Conservation (phyloP, 2,113 vertebrate species). For the Mormoops blainvillei region DNA sequence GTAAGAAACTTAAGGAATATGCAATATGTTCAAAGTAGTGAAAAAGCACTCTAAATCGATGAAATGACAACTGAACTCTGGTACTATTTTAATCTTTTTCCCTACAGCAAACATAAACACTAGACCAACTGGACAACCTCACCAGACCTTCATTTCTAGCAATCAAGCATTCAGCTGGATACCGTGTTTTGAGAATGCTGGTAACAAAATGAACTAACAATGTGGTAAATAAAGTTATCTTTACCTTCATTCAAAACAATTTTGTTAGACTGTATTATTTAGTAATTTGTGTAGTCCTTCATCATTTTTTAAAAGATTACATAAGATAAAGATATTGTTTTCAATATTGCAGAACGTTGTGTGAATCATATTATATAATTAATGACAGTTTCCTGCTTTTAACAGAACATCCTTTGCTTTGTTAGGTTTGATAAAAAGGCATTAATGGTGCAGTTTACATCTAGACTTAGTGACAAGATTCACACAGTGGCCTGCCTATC, state of each 20-base stretch:
- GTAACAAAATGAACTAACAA: constrained; percentile 29
- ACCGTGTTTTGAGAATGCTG: not conserved
- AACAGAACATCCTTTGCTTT: not conserved
- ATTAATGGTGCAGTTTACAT: not conserved
- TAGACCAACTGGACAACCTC: not conserved
- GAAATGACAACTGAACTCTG: constrained; percentile 14
- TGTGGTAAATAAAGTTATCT: no score
- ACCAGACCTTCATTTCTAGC: not conserved
- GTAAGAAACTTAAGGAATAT: not conserved
- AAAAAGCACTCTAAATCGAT: not conserved
- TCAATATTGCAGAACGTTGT: not conserved
- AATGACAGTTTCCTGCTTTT: not conserved
- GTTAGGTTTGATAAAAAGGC: not conserved
- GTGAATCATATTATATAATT: not conserved
- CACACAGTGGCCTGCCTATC: not conserved
- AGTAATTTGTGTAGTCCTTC: not conserved
- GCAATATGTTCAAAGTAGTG: not conserved
- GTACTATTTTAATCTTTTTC: not conserved
- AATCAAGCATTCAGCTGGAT: not conserved
- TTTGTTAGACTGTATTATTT: no score
- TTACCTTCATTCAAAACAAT: no score
- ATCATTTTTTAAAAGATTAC: constrained; percentile 8
- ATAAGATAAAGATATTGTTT: not conserved
- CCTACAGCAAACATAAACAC: not conserved
- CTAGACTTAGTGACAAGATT: not conserved